Evolutionary conservation across 2,113 vertebrate species (phyloP).

Genomic region (Cololabis saira): DNA sequence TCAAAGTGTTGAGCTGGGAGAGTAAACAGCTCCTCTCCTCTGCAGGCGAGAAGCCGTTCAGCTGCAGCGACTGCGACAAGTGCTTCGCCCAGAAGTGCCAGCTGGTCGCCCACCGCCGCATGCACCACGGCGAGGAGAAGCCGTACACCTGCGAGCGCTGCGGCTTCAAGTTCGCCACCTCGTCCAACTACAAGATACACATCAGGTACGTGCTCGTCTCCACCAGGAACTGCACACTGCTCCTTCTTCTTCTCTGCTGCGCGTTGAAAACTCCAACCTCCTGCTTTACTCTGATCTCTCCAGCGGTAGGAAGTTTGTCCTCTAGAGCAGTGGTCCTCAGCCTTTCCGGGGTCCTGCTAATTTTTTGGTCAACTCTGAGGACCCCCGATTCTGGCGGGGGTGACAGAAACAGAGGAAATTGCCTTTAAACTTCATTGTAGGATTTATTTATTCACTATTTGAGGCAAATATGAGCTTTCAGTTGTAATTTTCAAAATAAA

Average conservation of each 20-base stretch:
- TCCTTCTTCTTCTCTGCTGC: neutral
- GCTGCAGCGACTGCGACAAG: conserved; percentile 68
- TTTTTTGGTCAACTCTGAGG: too few species aligned
- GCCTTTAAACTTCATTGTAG: too few species aligned
- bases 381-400: too few species aligned
- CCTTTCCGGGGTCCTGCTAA: too few species aligned
- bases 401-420: too few species aligned
- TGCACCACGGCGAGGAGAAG: conserved; percentile 76
- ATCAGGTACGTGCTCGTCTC: conserved; percentile 58
- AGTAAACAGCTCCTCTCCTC: neutral
- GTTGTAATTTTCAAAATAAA: too few species aligned
- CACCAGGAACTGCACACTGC: neutral
- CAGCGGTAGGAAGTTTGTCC: too few species aligned
- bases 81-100: conserved; percentile 79
- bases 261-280: neutral
- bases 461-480: too few species aligned
- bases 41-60: conserved; percentile 75
- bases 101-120: conserved; percentile 75
- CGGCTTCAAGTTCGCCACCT: conserved; percentile 77
- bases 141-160: conserved; percentile 74
- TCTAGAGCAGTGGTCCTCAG: too few species aligned
- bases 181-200: conserved; percentile 79
- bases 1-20: too few species aligned
- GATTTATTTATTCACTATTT: too few species aligned
- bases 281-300: too few species aligned